Evolutionary conservation across 2,797 vertebrate genomes (phyloP), one percentile per base, ranked within the genome.

Genomic region (Darevskia mixta): DNA sequence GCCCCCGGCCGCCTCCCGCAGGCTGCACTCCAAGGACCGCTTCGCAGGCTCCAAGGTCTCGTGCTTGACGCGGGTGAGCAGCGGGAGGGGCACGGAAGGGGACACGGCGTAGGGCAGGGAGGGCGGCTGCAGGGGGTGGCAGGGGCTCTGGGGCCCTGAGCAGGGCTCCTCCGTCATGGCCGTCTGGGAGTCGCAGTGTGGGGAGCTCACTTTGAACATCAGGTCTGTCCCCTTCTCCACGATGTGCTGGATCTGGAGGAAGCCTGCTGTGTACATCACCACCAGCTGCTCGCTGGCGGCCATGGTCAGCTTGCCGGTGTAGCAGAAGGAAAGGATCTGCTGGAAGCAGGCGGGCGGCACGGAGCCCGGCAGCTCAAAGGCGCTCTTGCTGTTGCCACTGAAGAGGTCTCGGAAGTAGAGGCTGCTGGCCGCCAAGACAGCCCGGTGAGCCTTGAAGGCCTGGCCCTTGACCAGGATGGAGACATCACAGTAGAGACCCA

Each of bases 211-310:
- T 96, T 99, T 99, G 96, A 99, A 99, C 98, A 99, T 98, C 92
- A 99, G 97, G 97, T 99, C 99, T 86, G 99, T 99, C 85, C 99
- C 99, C 29, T 98, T 97, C 97, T 99, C 99, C 89, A 99, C 98
- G 73, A 99, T 99, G 97, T 99, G 98, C 96, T 99, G 99, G 97
- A 99, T 99, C 96, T 99, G 99, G 94, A 99, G 98, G 97, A 99
- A 99, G 88, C 99, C 99, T 0, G 99, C 99, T 2, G 99, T 99
- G 97, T 99, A 99, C 99, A 99, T 99, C 93, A 99, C 98, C 96
- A 99, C 98, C 67, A 99, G 98, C 98, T 99, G 99, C 96, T 99
- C 99, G 71, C 99, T 99, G 55, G 99, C 98, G 0, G 98, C 98
- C 99, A 99, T 99, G 89, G 98, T 99, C 94, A 99, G 97, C 97